These are phyloP conservation scores for Oceanites oceanicus DNA, from an alignment of 2,113 vertebrate species.

Conservation along the genomic window DNA sequence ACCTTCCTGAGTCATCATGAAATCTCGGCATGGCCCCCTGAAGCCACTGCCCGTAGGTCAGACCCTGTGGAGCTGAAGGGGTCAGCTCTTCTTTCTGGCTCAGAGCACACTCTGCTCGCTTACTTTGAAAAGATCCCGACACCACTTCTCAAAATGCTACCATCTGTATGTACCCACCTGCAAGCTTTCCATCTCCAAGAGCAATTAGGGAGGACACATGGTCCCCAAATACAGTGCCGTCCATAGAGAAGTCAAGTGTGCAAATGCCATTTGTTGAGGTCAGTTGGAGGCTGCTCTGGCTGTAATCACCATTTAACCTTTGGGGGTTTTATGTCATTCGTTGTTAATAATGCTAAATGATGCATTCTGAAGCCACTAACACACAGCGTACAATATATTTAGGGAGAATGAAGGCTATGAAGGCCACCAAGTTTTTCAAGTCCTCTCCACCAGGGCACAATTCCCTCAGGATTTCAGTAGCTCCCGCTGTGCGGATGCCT, in stretches of 20 bases:
- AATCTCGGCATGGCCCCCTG: fast-evolving
- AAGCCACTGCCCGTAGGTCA: background rate
- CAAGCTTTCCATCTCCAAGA: fast-evolving
- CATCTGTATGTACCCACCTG: fast-evolving
- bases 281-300: background rate
- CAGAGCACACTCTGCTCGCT: background rate
- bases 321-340: background rate
- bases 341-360: background rate
- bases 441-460: background rate
- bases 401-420: background rate
- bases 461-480: background rate
- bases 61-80: fast-evolving
- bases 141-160: background rate
- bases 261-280: background rate
- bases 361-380: background rate
- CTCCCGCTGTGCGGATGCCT: background rate
- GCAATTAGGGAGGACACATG: background rate
- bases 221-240: background rate
- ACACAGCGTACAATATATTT: background rate
- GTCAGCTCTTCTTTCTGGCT: background rate
- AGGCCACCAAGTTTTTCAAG: background rate
- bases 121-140: background rate
- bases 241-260: background rate
- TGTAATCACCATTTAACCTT: background rate
- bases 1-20: background rate